These are phyloP conservation scores for Pionites leucogaster DNA, from an alignment of 2,113 vertebrate genomes.

Conservation along the genomic window DNA sequence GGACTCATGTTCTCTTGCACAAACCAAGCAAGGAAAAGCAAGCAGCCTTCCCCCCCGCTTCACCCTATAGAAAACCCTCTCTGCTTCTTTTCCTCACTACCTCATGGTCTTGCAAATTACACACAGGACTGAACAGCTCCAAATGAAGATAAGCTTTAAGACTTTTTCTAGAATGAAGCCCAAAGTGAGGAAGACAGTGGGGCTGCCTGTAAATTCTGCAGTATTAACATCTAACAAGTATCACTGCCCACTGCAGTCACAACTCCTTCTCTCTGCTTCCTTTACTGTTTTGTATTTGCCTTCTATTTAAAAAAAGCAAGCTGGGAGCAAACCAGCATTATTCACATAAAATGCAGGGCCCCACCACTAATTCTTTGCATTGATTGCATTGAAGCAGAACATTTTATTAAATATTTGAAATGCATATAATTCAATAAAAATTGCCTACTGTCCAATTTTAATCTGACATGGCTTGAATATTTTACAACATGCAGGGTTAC, in stretches of 20 bases:
- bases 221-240: not conserved
- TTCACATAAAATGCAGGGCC: not conserved
- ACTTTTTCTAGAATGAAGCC: not conserved
- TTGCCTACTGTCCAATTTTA: not conserved
- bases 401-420: not conserved
- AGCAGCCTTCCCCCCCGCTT: not conserved
- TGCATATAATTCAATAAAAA: not conserved
- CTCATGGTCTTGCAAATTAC: not conserved
- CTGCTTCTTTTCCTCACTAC: not conserved
- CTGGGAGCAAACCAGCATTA: not conserved
- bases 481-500: not conserved
- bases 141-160: not conserved
- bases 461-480: not conserved
- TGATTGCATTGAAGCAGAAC: not conserved
- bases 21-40: not conserved
- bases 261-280: not conserved
- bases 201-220: not conserved
- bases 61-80: not conserved
- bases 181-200: not conserved
- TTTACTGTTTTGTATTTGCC: not conserved
- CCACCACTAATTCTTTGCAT: not conserved
- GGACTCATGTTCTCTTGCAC: not conserved
- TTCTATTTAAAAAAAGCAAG: not conserved
- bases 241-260: not conserved
- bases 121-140: not conserved